Base-by-base conservation (phyloP, 2,888 invertebrate genomes). In the Micropterix aruncella region DNA sequence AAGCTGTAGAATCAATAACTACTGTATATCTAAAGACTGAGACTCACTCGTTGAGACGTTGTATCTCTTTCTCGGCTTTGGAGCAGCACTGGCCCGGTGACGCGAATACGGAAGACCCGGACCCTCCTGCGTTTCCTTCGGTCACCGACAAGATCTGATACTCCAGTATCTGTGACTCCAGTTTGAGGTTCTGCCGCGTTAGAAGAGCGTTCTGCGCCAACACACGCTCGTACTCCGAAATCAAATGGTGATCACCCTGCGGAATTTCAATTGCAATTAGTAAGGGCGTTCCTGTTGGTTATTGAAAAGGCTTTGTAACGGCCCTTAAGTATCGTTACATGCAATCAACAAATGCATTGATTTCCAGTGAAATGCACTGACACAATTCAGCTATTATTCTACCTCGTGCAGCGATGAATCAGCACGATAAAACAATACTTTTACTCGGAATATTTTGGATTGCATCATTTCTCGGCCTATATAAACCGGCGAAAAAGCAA, bases 131-230 rank as follows among this genome's bases (percentile, higher is more conserved):
- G 53, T 53, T 3, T 50, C 47, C 12, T 52, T 45, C 44, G 56
- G 57, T 2, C 63, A 37, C 2, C 66, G 68, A 1, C 53, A 56
- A 38, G 60, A 56, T 65, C 52, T 71, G 70, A 1, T 63, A 55
- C 46, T 71, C 70, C 2, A 71, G 54, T 16, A 70, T 48, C 0
- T 68, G 60, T 0, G 71, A 70, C 53, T 71, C 71, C 38, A 70
- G 52, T 52, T 68, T 69, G 16, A 70, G 50, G 4, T 70, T 62
- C 51, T 70, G 69, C 0, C 70, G 68, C 48, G 68, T 68, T 1
- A 71, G 60, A 1, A 70, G 65, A 7, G 74, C 72, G 42, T 75
- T 75, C 53, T 74, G 73, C 4, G 73, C 73, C 43, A 74, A 60
- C 9, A 72, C 55, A 45, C 61, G 67, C 53, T 75, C 73, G 44